Evolutionary conservation across 2,888 invertebrate species (phyloP), one percentile per base, ranked within the genome.

Genomic region (Mongoloraphidia duomilia): DNA sequence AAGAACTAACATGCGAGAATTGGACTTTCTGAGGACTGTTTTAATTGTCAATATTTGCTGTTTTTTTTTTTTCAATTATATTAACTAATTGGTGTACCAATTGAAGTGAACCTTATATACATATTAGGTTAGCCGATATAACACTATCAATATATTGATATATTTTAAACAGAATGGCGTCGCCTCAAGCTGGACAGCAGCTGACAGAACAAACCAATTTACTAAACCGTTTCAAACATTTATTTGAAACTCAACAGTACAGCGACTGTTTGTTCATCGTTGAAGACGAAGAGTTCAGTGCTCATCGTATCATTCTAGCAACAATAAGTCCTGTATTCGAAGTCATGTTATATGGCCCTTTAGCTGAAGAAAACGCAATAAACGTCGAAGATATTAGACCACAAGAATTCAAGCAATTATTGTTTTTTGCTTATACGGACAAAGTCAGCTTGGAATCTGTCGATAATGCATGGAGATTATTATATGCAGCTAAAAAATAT

Each of bases 271-370:
- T 67, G 50, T 80, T 80, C 58, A 64, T 67, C 52, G 72, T 79
- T 37, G 67, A 68, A 51, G 71, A 69, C 37, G 67, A 67, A 59
- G 66, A 66, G 56, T 69, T 78, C 47, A 69, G 69, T 59, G 78
- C 77, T 42, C 80, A 80, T 60, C 77, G 76, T 64, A 63, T 80
- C 49, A 73, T 80, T 54, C 60, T 82, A 56, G 77, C 78, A n/a
- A 74, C 75, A 50, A 74, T 74, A 56, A 80, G 80, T 60, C 80
- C 80, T 8, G 80, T 81, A 36, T 81, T 82, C 67, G 78, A 80
- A 64, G 78, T 76, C 33, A 79, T 81, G 78, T 72, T 80, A 53
- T 80, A 74, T 64, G 81, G 82, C 1, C 73, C 76, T 11, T 58
- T 80, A 57, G 74, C 77, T 36, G 66, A 67, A 50, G 62, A 66